Percentiles rank a stretch among this genome's conserved stretches.
Conservation (phyloP, 2,888 invertebrate genomes). For the Microplitis deprimator region DNA sequence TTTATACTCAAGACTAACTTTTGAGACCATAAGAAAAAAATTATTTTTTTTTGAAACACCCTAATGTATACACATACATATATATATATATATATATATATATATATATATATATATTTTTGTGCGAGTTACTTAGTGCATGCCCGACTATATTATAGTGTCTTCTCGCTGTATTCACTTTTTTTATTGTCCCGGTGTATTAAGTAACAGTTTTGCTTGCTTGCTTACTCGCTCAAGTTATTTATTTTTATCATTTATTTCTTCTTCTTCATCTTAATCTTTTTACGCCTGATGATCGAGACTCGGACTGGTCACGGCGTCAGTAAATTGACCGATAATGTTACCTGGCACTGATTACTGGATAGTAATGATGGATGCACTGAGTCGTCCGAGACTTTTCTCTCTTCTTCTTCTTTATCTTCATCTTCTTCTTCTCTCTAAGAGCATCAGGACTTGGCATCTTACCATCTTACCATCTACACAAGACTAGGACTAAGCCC, state of each 20-base stretch:
- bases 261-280: background rate
- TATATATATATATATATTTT: too few relatives aligned
- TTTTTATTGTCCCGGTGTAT: background rate
- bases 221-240: background rate
- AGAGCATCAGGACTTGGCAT: slow-evolving; percentile 11
- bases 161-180: background rate
- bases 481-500: slow-evolving; percentile 47
- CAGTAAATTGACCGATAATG: slow-evolving; percentile 62
- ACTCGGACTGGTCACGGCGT: slow-evolving; percentile 44
- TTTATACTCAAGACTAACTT: too few relatives aligned
- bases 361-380: slow-evolving; percentile 62
- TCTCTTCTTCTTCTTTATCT: slow-evolving; percentile 15
- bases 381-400: slow-evolving; percentile 42
- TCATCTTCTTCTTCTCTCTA: background rate
- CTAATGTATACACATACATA: too few relatives aligned
- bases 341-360: slow-evolving; percentile 59
- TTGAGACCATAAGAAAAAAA: too few relatives aligned
- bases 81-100: too few relatives aligned
- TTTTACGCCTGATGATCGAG: background rate
- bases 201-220: background rate
- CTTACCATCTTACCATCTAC: slow-evolving; percentile 33
- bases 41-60: too few relatives aligned
- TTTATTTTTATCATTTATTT: background rate
- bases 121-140: too few relatives aligned
- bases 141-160: too few relatives aligned